phyloP scores from a whole-genome alignment of 2,888 invertebrate species.

The Eurois occulta region DNA sequence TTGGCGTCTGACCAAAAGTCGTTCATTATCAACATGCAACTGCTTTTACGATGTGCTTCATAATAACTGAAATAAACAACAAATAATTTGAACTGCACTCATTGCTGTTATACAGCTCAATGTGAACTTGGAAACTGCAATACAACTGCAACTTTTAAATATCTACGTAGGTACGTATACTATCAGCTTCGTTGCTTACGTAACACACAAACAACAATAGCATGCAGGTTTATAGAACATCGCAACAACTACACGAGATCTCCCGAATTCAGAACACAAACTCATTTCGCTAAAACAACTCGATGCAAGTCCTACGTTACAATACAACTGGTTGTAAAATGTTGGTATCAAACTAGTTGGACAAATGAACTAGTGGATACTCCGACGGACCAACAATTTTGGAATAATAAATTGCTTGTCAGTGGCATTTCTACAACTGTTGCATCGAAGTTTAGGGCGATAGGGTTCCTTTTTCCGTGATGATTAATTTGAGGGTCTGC shows the following conservation, averaged over 20 bases:
- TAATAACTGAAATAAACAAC: background rate
- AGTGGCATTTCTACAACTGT: slow-evolving; percentile 18
- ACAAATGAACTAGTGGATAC: slow-evolving; percentile 22
- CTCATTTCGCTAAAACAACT: slow-evolving; percentile 57
- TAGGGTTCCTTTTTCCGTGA: slow-evolving; percentile 2
- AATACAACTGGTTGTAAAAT: slow-evolving; percentile 39
- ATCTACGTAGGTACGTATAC: background rate
- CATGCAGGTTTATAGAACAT: slow-evolving; percentile 21
- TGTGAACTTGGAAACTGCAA: background rate
- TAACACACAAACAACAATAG: slow-evolving; percentile 12
- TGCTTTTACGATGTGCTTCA: background rate
- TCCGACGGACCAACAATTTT: slow-evolving; percentile 26
- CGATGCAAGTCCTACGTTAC: slow-evolving; percentile 32
- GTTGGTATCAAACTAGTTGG: slow-evolving; percentile 38
- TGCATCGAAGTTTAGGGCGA: slow-evolving; percentile 29
- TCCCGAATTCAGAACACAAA: slow-evolving; percentile 46
- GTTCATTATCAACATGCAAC: background rate
- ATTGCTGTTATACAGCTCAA: background rate
- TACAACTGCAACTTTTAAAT: background rate
- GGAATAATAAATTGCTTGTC: slow-evolving; percentile 38
- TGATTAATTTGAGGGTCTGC: slow-evolving; percentile 35
- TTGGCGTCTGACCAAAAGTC: background rate
- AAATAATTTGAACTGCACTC: background rate
- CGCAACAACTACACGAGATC: slow-evolving; percentile 26
- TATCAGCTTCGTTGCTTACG: slow-evolving; percentile 2